A percentile compares a stretch with the other conserved stretches of the same genome.
These are phyloP conservation scores for Dromaius novaehollandiae DNA, from an alignment of 2,113 vertebrate genomes.

Conservation along the genomic window DNA sequence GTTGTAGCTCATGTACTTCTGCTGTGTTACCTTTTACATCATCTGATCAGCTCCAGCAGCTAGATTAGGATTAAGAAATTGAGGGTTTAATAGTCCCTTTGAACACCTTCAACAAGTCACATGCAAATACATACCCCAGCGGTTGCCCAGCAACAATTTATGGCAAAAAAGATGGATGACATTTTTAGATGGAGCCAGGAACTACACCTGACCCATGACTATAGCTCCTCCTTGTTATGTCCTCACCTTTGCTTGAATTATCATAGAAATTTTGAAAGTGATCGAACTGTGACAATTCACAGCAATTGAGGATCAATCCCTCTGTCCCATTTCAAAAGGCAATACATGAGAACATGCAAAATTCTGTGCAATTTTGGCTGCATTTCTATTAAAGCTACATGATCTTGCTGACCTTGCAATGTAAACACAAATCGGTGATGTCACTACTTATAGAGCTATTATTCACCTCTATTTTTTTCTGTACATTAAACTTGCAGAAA, in stretches of 20 bases:
- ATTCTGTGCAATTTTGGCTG: not conserved
- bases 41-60: not conserved
- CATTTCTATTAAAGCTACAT: not conserved
- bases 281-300: not conserved
- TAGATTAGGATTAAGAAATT: not conserved
- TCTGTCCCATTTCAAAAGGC: not conserved
- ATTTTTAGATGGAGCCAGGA: not conserved
- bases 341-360: not conserved
- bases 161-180: not conserved
- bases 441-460: not conserved
- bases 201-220: not conserved
- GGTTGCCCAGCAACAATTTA: not conserved
- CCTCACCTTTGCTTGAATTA: not conserved
- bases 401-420: not conserved
- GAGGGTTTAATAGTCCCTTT: not conserved
- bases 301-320: not conserved
- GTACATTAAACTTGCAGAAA: not conserved
- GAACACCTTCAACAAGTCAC: not conserved
- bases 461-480: not conserved
- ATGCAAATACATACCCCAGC: fast-evolving
- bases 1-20: not conserved
- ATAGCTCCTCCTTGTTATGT: not conserved
- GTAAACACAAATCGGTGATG: not conserved
- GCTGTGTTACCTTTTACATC: not conserved
- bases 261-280: not conserved